phyloP scores from a whole-genome alignment of 2,113 vertebrate genomes.

The Herpailurus yagouaroundi region DNA sequence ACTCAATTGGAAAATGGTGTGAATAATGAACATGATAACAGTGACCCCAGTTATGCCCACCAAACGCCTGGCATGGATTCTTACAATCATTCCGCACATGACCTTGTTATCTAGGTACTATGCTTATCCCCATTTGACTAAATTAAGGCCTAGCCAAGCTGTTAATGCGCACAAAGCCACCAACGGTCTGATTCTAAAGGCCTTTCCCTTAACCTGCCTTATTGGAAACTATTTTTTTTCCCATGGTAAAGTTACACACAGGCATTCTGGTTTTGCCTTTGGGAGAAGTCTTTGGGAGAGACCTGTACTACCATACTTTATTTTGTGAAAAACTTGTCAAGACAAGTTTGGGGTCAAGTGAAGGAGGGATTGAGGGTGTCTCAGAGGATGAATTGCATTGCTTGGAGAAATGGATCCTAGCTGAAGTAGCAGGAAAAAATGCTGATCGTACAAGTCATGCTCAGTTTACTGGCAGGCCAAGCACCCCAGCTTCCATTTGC shows the following conservation, averaged over 20 bases:
- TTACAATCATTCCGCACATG: background rate
- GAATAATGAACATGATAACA: background rate
- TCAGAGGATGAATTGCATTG: background rate
- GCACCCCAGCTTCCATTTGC: background rate
- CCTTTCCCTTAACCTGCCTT: background rate
- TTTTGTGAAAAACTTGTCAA: background rate
- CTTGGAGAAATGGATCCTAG: background rate
- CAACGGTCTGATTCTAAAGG: background rate
- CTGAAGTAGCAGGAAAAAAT: background rate
- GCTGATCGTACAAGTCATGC: background rate
- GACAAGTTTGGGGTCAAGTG: background rate
- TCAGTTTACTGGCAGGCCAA: background rate
- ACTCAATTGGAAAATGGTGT: background rate
- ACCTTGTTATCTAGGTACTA: background rate
- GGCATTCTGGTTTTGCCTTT: background rate
- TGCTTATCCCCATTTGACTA: background rate
- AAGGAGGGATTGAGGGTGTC: background rate
- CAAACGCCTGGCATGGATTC: background rate
- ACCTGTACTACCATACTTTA: accelerated
- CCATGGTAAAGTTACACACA: background rate
- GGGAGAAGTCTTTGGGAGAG: background rate
- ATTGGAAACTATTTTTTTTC: background rate
- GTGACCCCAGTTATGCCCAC: background rate
- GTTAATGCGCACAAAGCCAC: background rate
- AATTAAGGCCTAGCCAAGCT: background rate